These are phyloP conservation scores for Sarcophaga rosellei DNA, from an alignment of 2,888 invertebrate species.

Conservation along the genomic window DNA sequence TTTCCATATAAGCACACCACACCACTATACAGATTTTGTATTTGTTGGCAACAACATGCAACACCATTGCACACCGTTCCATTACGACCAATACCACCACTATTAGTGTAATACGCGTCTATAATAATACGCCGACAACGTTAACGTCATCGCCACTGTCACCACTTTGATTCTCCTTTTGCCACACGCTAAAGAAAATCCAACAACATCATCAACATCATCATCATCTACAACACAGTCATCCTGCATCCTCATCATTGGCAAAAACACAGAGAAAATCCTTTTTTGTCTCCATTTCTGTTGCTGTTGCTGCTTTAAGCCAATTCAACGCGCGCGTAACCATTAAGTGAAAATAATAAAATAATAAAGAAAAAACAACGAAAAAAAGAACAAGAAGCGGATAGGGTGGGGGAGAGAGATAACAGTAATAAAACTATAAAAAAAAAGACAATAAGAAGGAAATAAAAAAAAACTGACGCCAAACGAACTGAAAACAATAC, in stretches of 20 bases:
- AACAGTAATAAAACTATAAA: conserved; percentile 33
- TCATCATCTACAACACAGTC: conserved; percentile 16
- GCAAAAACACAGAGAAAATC: neutral
- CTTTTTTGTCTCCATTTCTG: conserved; percentile 12
- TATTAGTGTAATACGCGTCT: neutral
- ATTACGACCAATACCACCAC: no score
- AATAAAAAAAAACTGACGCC: conserved; percentile 41
- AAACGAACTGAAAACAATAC: conserved; percentile 55
- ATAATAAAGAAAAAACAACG: conserved; percentile 23
- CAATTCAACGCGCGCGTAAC: conserved; percentile 52
- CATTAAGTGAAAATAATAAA: conserved; percentile 57
- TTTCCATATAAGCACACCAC: neutral
- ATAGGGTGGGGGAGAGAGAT: neutral
- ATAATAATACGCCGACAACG: conserved; percentile 5
- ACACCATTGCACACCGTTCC: neutral
- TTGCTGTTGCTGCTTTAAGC: conserved; percentile 28
- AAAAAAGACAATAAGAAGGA: conserved; percentile 40
- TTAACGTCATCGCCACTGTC: conserved; percentile 8
- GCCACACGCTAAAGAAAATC: neutral
- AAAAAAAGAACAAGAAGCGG: neutral
- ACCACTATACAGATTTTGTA: neutral
- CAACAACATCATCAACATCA: conserved; percentile 14
- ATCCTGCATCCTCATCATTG: conserved; percentile 10
- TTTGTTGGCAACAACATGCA: neutral
- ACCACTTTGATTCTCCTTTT: neutral